phyloP scores from a whole-genome alignment of 2,888 invertebrate genomes.

The Melipona beecheii region DNA sequence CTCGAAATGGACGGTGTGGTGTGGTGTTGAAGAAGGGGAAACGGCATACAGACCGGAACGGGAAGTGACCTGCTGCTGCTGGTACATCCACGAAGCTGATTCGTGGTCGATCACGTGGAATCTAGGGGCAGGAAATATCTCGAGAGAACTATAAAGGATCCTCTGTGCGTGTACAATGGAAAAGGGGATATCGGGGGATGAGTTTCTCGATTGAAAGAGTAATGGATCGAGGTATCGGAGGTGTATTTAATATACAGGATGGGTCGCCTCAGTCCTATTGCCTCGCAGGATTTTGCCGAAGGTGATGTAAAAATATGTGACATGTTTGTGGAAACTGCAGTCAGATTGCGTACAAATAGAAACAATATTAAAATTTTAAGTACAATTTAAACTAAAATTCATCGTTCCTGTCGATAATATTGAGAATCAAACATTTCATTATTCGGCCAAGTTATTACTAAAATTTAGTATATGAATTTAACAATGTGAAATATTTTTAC shows the following conservation, averaged over 20 bases:
- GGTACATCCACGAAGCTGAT: background rate
- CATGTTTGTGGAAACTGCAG: too few species aligned
- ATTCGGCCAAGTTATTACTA: too few species aligned
- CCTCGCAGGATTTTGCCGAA: background rate
- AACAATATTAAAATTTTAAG: too few species aligned
- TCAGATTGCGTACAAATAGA: too few species aligned
- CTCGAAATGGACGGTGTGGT: background rate
- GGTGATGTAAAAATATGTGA: too few species aligned
- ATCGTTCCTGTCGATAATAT: too few species aligned
- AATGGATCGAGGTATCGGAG: background rate
- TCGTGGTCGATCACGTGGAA: slow-evolving; percentile 31
- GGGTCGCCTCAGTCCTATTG: background rate
- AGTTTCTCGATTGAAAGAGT: background rate
- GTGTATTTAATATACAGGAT: background rate
- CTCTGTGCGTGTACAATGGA: slow-evolving; percentile 22
- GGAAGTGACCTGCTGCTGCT: slow-evolving; percentile 10
- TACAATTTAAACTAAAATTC: too few species aligned
- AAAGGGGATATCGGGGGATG: slow-evolving; percentile 16
- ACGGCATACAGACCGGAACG: slow-evolving; percentile 7
- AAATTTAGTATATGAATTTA: too few species aligned
- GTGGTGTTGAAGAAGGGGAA: background rate
- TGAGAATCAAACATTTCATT: too few species aligned
- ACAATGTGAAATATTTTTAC: too few species aligned
- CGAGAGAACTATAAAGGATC: slow-evolving; percentile 32
- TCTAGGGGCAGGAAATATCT: slow-evolving; percentile 11